Conservation (phyloP, 1,140 invertebrate species). For the Achatina immaculata region DNA sequence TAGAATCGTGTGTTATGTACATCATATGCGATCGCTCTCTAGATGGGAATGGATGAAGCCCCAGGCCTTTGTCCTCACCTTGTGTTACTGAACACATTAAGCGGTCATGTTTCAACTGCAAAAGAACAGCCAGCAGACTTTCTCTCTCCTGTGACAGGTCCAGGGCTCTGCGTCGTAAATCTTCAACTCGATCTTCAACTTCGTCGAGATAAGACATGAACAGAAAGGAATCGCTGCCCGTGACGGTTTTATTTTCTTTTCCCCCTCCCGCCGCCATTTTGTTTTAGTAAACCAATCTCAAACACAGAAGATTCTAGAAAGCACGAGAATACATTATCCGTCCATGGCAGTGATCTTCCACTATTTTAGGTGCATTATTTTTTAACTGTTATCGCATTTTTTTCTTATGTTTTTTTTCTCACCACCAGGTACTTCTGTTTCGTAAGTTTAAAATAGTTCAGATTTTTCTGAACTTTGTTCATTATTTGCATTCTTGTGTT, state of each 20-base stretch:
- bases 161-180: neutral
- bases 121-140: slow-evolving; percentile 5
- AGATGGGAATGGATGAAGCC: too few species aligned
- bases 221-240: neutral
- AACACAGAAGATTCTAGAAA: neutral
- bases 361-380: too few species aligned
- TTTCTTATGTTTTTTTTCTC: too few species aligned
- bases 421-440: too few species aligned
- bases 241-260: neutral
- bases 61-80: neutral
- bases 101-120: neutral
- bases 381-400: too few species aligned
- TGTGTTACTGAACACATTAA: neutral
- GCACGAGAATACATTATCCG: neutral
- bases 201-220: neutral
- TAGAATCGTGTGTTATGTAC: too few species aligned
- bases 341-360: too few species aligned
- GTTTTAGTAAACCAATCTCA: neutral
- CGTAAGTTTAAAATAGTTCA: too few species aligned
- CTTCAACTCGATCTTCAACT: slow-evolving; percentile 7
- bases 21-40: too few species aligned
- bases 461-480: too few species aligned
- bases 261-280: neutral
- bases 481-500: too few species aligned
- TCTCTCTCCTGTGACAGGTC: neutral